A percentile compares a stretch with the other conserved stretches of the same genome.
Conservation (phyloP, 1,140 invertebrate genomes). For the Caenorhabditis brenneri region DNA sequence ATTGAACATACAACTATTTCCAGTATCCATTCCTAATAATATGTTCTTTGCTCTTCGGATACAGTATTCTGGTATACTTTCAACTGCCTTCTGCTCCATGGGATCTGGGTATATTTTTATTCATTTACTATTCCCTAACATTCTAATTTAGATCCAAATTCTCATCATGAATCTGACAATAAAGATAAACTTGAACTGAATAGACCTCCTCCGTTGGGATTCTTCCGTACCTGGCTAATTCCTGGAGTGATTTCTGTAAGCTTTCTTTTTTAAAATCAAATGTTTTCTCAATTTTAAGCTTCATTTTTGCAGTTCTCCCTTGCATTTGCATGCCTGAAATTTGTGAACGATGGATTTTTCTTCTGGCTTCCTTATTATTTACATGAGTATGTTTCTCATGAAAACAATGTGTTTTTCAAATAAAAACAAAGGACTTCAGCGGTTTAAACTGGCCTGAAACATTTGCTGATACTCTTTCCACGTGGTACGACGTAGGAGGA, state of each 20-base stretch:
- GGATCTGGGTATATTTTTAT: constrained; percentile 35
- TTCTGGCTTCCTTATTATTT: constrained; percentile 75
- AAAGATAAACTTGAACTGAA: background rate
- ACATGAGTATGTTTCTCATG: constrained; percentile 57
- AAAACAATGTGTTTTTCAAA: background rate
- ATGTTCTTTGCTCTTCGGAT: constrained; percentile 71
- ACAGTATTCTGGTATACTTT: constrained; percentile 71
- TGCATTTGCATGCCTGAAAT: constrained; percentile 74
- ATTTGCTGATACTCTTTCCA: constrained; percentile 73
- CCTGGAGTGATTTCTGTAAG: constrained; percentile 73
- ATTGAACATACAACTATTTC: constrained; percentile 53
- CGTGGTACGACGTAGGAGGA: constrained; percentile 74
- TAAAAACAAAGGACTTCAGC: background rate
- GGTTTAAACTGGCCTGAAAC: constrained; percentile 71
- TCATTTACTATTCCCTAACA: background rate
- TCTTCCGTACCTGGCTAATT: constrained; percentile 72
- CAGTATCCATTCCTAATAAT: constrained; percentile 74
- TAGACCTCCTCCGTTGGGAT: constrained; percentile 54
- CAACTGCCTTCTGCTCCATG: constrained; percentile 71
- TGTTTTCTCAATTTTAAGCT: background rate
- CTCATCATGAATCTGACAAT: constrained; percentile 2
- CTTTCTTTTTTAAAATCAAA: background rate
- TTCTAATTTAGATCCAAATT: background rate
- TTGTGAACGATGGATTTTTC: constrained; percentile 75
- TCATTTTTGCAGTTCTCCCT: constrained; percentile 72